These are phyloP conservation scores for Somateria mollissima DNA, from an alignment of 2,797 vertebrate species.

Conservation along the genomic window DNA sequence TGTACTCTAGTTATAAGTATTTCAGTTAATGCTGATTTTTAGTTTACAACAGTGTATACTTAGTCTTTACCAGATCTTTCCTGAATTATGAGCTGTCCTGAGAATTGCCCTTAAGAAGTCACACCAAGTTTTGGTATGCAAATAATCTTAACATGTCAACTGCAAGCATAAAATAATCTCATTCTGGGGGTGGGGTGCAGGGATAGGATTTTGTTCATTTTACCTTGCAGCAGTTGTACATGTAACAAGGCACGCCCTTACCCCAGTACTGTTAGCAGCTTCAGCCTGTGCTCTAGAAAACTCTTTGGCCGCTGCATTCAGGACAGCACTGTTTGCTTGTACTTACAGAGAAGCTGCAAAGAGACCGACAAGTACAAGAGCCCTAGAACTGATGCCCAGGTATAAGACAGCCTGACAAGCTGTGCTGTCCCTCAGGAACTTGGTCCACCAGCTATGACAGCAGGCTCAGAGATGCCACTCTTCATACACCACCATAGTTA, in stretches of 20 bases:
- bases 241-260: neutral
- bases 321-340: neutral
- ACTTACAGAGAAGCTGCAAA: neutral
- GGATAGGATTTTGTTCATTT: neutral
- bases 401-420: too few species aligned
- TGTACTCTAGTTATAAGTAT: conserved; percentile 16
- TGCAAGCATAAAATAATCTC: conserved; percentile 6
- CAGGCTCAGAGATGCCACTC: neutral
- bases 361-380: neutral
- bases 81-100: conserved; percentile 45
- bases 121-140: neutral
- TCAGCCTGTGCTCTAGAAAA: rapidly evolving
- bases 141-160: neutral
- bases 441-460: neutral
- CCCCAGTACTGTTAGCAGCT: neutral
- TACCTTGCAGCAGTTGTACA: neutral
- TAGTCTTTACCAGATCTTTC: neutral
- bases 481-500: neutral
- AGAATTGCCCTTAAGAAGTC: conserved; percentile 16
- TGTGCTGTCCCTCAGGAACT: neutral
- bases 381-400: neutral
- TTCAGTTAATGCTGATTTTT: conserved; percentile 46
- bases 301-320: neutral
- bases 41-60: conserved; percentile 1
- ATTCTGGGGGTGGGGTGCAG: neutral